Base-by-base conservation (phyloP, 2,113 vertebrate genomes). In the Beaufortia kweichowensis region DNA sequence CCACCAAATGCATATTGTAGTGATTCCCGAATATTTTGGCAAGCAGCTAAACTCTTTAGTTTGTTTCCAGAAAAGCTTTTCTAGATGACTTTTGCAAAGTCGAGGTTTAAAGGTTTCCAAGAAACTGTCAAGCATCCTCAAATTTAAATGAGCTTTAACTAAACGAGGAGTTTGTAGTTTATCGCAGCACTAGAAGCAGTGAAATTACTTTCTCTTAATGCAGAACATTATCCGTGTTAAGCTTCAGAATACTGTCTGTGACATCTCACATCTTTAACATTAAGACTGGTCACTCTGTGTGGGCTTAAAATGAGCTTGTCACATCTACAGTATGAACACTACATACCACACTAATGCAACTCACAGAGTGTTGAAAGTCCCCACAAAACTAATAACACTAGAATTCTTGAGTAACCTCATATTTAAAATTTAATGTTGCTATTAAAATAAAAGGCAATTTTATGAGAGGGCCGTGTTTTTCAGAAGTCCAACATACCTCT, bases 261-360 rank as follows among this genome's bases (percentile, higher is more conserved):
- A 63, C 31, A 39, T 21, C 62, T 65, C 21, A 28, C 10, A 15
- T 28, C 24, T 3, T 15, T 14, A 28, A 11, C 11, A 59, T 59
- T 59, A 59, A 59, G 24, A 11, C 53, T 6, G 53, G 10, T 24
- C 23, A 63, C 3, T 63, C 12, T 39, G 33, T 39, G 62, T 24
- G 62, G 31, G 62, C 35, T 65, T 65, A 24, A 41, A n/a, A 64
- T 64, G 10, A 64, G 35, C 31, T 8, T 65, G 62, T 15, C 35
- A 65, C 62, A 15, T 65, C 62, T 65, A n/a, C n/a, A n/a, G n/a
- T n/a, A 24, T 43, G 21, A 41, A 41, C n/a, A 24, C 12, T 43
- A 35, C 35, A 12, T 15, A n/a, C 62, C 33, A 41, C 62, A 41
- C n/a, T 41, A 24, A 24, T 43, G 35, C 35, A 65, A 39, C 21